These are phyloP conservation scores for Colaptes auratus DNA, from an alignment of 2,113 vertebrate species.

Conservation along the genomic window DNA sequence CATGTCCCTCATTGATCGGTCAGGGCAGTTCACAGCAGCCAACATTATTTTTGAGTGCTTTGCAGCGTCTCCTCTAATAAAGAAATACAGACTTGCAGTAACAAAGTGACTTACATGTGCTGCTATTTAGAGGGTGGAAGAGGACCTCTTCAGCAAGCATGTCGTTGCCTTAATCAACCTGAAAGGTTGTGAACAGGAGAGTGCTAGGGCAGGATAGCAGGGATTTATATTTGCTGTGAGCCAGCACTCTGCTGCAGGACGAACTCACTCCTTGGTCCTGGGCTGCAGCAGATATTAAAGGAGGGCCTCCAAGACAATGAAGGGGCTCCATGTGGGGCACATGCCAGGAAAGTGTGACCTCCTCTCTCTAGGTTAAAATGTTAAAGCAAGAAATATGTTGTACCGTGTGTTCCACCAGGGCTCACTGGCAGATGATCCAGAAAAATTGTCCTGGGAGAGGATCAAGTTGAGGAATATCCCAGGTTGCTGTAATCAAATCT, in stretches of 20 bases:
- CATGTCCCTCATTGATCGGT: slow-evolving; percentile 66
- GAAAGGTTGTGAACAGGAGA: background rate
- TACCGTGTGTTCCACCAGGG: background rate
- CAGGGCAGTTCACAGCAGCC: slow-evolving; percentile 53
- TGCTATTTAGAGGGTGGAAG: slow-evolving; percentile 39
- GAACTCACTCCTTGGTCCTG: background rate
- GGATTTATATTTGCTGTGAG: background rate
- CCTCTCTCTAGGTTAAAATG: slow-evolving; percentile 5
- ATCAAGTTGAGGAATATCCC: slow-evolving; percentile 35
- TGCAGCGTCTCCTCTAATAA: slow-evolving; percentile 69
- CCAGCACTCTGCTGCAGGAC: background rate
- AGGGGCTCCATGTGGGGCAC: background rate
- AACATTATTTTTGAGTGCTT: slow-evolving; percentile 68
- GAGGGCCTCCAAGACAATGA: background rate
- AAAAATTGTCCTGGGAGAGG: slow-evolving; percentile 35
- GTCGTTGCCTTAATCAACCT: background rate
- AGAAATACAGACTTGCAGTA: slow-evolving; percentile 51
- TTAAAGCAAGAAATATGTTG: slow-evolving; percentile 41
- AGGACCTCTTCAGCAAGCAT: slow-evolving; percentile 4
- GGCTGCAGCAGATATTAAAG: background rate
- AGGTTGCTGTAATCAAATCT: slow-evolving; percentile 44
- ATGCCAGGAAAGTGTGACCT: background rate
- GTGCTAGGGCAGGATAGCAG: background rate
- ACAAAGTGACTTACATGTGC: slow-evolving; percentile 43
- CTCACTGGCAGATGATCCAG: background rate